Conservation (phyloP, 2,888 invertebrate species). For the Pseudeuparius sepicola region DNA sequence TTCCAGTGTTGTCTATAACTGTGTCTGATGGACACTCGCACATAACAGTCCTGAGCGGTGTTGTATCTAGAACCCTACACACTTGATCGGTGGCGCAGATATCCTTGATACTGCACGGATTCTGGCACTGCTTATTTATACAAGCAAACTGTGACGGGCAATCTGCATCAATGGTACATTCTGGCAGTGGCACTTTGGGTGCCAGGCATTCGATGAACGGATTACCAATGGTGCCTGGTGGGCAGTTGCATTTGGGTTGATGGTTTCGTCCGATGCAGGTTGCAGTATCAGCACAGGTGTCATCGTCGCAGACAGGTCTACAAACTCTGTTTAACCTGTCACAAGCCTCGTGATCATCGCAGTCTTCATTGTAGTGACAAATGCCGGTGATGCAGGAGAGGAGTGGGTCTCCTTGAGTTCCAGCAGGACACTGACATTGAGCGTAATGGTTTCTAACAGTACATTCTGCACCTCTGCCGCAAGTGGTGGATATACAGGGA, state of each 20-base stretch:
- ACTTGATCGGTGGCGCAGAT: slow-evolving; percentile 70
- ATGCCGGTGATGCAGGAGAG: slow-evolving; percentile 72
- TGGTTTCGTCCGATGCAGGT: slow-evolving; percentile 66
- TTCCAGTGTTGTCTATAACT: slow-evolving; percentile 60
- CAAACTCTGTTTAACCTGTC: slow-evolving; percentile 75
- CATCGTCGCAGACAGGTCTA: slow-evolving; percentile 71
- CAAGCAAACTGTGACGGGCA: slow-evolving; percentile 68
- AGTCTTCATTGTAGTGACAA: slow-evolving; percentile 84
- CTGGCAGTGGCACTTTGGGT: slow-evolving; percentile 39
- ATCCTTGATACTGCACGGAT: slow-evolving; percentile 63
- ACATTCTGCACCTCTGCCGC: slow-evolving; percentile 73
- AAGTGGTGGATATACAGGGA: slow-evolving; percentile 60
- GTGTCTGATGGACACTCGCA: slow-evolving; percentile 80
- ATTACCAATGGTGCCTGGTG: slow-evolving; percentile 66
- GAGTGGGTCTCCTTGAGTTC: slow-evolving; percentile 75
- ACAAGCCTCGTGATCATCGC: slow-evolving; percentile 74
- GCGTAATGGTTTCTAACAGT: slow-evolving; percentile 64
- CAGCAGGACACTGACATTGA: slow-evolving; percentile 73
- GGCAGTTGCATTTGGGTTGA: slow-evolving; percentile 68
- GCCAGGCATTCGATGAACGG: slow-evolving; percentile 58
- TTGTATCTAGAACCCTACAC: slow-evolving; percentile 67
- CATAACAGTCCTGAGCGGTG: slow-evolving; percentile 74
- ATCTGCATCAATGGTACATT: slow-evolving; percentile 67
- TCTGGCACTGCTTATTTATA: slow-evolving; percentile 63
- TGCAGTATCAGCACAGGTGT: slow-evolving; percentile 69